phyloP scores from a whole-genome alignment of 2,888 invertebrate genomes.

The Lithophane leautieri region DNA sequence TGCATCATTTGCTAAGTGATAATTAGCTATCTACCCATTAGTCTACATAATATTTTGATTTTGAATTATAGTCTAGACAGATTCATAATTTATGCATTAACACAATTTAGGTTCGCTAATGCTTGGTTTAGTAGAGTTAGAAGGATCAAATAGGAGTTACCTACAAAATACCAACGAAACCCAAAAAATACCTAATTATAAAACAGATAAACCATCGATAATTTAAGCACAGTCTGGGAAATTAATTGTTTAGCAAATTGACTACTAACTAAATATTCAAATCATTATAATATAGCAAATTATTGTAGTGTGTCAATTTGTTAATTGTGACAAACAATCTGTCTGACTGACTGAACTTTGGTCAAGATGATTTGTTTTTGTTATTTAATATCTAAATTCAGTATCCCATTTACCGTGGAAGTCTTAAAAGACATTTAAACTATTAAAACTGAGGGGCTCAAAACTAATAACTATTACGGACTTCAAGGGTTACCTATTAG shows the following conservation, averaged over 20 bases:
- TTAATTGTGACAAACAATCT: no score
- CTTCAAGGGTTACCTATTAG: conserved; percentile 16
- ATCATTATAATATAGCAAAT: no score
- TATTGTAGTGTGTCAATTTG: no score
- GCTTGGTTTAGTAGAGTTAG: conserved; percentile 4
- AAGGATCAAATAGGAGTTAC: neutral
- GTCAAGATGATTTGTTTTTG: no score
- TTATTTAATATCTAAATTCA: no score
- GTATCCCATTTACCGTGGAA: neutral
- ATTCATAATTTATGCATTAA: conserved; percentile 7
- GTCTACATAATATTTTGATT: conserved; percentile 10
- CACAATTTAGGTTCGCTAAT: conserved; percentile 12
- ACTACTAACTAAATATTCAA: no score
- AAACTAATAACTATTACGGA: conserved; percentile 15
- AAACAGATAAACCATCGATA: neutral
- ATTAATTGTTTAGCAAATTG: no score
- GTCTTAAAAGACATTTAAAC: conserved; percentile 4
- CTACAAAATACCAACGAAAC: neutral
- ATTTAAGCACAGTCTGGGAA: no score
- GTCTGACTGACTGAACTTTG: no score
- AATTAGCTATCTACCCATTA: conserved; percentile 1
- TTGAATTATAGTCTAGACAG: conserved; percentile 26
- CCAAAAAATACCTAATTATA: neutral
- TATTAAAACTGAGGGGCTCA: neutral
- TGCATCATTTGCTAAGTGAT: conserved; percentile 10